A percentile compares a stretch with the other conserved stretches of the same genome.
phyloP scores from a whole-genome alignment of 2,888 invertebrate genomes.

The Corythucha ciliata region DNA sequence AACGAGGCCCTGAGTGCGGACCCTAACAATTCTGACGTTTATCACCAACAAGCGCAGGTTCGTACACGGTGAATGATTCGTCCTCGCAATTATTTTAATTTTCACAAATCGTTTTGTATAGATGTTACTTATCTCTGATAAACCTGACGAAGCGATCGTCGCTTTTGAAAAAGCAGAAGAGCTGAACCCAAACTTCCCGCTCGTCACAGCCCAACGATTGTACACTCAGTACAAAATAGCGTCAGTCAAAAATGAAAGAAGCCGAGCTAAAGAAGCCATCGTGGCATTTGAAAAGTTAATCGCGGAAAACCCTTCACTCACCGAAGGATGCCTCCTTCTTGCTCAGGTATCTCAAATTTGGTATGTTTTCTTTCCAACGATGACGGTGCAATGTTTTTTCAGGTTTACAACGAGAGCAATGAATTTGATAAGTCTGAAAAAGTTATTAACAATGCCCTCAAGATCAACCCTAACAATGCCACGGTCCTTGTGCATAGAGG shows the following conservation, averaged over 20 bases:
- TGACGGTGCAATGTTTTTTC: slow-evolving; percentile 16
- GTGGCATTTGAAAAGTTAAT: slow-evolving; percentile 54
- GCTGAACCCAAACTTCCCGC: slow-evolving; percentile 72
- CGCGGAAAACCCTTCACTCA: slow-evolving; percentile 17
- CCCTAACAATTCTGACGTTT: slow-evolving; percentile 76
- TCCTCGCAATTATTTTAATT: too few species aligned
- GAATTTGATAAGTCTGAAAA: slow-evolving; percentile 74
- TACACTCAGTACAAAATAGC: slow-evolving; percentile 76
- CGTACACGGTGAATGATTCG: too few species aligned
- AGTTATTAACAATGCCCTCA: slow-evolving; percentile 68
- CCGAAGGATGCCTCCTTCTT: slow-evolving; percentile 26
- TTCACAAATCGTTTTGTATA: slow-evolving; percentile 42
- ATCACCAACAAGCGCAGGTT: slow-evolving; percentile 78
- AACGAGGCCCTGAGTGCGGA: slow-evolving; percentile 64
- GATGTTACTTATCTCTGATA: slow-evolving; percentile 72
- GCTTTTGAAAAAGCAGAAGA: slow-evolving; percentile 77
- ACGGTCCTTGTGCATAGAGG: slow-evolving; percentile 77
- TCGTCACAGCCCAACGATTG: slow-evolving; percentile 82
- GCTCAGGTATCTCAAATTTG: slow-evolving; percentile 24
- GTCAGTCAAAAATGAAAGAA: slow-evolving; percentile 51
- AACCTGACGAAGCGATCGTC: slow-evolving; percentile 65
- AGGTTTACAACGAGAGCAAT: slow-evolving; percentile 62
- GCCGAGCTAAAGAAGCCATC: slow-evolving; percentile 55
- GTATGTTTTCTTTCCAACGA: neutral
- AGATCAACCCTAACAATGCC: slow-evolving; percentile 75